Base-by-base conservation (phyloP, 2,797 vertebrate species). In the Macropus fuliginosus region DNA sequence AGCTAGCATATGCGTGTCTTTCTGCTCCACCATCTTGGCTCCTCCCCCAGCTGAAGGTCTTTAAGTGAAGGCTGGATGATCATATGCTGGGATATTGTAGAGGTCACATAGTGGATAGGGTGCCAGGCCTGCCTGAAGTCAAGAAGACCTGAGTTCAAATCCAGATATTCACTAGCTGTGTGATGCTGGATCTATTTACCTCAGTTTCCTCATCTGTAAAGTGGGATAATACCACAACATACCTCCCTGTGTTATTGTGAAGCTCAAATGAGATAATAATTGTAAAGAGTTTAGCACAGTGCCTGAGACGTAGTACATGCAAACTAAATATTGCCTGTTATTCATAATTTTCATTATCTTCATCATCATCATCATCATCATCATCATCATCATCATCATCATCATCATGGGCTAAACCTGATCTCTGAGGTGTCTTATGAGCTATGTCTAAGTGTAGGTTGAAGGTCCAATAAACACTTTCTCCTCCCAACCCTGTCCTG, bases 91-190 rank as follows among this genome's bases (percentile, higher is more conserved):
- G 18, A 81, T 81, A 24, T 24, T 40, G 8, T 87, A 87, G 21
- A 46, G 3, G 40, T 87, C 21, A 9, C 40, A 27, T 3, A 27
- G 40, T 50, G 40, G 74, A 11, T 1, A 40, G 74, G 55, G 28
- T 46, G n/a, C 28, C 0, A 87, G 21, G 52, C 0, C 1, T 52
- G 62, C 0, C 0, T 52, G 81, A 6, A 1, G 1, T 52, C 34
- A 62, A 52, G 27, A 89, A 54, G 52, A 59, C 11, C 54, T 54
- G 24, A 27, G 40, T 46, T 81, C 28, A 0, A 0, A 0, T 81
- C 4, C 21, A 46, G 40, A 46, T 74, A 21, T 40, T 74, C 21
- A 81, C 9, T 81, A 40, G 34, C 31, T 62, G 18, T 46, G 66
- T 81, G n/a, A 81, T 24, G 2, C 66, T 46, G 66, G 18, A 81